Evolutionary conservation across 2,888 invertebrate species (phyloP), one percentile per base, ranked within the genome.

Genomic region (Cabera pusaria): DNA sequence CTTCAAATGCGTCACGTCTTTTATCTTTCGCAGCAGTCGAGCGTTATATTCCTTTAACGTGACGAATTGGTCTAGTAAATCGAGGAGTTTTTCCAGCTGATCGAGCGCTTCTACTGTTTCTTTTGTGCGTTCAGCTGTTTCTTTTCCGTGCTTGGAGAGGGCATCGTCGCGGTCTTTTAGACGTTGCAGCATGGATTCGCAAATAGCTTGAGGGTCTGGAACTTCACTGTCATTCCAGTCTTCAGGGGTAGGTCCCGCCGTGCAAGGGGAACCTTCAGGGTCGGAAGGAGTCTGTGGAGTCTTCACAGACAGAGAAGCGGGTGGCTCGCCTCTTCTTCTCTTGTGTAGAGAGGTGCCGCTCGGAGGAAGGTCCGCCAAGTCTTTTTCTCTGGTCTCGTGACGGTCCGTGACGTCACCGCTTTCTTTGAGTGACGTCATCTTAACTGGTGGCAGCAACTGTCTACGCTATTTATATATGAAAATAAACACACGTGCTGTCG

Each of bases 51-150:
- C 93, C 49, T 93, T 91, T 18, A 96, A 76, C 21, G 91, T 91
- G 3, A 95, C 86, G 49, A 96, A 90, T 61, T 95, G 94, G 61
- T 96, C 95, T 73, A 96, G 90, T 16, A 97, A 77, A 43, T 92
- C 91, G 56, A 96, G 92, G 3, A 97, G 86, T 56, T 94, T 94
- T 52, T 95, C 95, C 28, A 97, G 73, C 61, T 96, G 95, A 59
- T 96, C 95, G 45, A 97, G 90, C 0, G 93, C 92, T 52, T 93
- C 92, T 5, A 92, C 81, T 0, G 92, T 90, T 7, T 91, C 91
- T 51, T 92, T 84, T 0, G 91, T 90, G 16, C 85, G 90, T 1
- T 87, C 73, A 24, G 93, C 92, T 1, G 90, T 74, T 6, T 91
- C 86, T 34, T 81, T 90, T 0, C 92, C 90, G 3, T 92, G 83